Evolutionary conservation across 2,888 invertebrate genomes (phyloP).

Genomic region (Melinaea menophilus): DNA sequence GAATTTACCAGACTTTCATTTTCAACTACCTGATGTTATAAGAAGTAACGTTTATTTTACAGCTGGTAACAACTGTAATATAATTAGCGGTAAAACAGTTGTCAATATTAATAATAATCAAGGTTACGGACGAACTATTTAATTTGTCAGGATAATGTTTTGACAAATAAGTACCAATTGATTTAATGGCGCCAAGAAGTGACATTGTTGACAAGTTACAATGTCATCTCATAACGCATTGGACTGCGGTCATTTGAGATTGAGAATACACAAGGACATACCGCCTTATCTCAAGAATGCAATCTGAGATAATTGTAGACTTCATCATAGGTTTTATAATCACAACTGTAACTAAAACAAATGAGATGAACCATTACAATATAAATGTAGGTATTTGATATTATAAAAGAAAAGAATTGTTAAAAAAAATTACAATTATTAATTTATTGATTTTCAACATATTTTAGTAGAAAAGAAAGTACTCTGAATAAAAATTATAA

Average conservation of each 20-base stretch:
- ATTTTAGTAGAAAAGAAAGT: too few relatives aligned
- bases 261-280: conserved; percentile 46
- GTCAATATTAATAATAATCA: too few relatives aligned
- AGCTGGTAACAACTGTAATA: too few relatives aligned
- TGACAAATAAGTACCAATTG: conserved; percentile 16
- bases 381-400: too few relatives aligned
- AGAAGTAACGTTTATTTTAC: too few relatives aligned
- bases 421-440: too few relatives aligned
- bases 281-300: conserved; percentile 65
- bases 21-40: too few relatives aligned
- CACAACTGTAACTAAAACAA: not conserved
- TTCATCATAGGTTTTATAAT: conserved; percentile 15
- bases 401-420: too few relatives aligned
- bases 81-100: too few relatives aligned
- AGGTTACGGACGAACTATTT: not conserved
- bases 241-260: conserved; percentile 48
- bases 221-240: conserved; percentile 38
- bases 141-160: not conserved
- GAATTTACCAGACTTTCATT: too few relatives aligned
- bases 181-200: conserved; percentile 3
- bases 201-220: conserved; percentile 32
- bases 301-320: conserved; percentile 51
- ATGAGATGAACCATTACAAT: not conserved
- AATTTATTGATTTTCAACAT: too few relatives aligned
- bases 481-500: too few relatives aligned